Conservation (phyloP, 1,140 invertebrate species). For the Rhizoglyphus robini region DNA sequence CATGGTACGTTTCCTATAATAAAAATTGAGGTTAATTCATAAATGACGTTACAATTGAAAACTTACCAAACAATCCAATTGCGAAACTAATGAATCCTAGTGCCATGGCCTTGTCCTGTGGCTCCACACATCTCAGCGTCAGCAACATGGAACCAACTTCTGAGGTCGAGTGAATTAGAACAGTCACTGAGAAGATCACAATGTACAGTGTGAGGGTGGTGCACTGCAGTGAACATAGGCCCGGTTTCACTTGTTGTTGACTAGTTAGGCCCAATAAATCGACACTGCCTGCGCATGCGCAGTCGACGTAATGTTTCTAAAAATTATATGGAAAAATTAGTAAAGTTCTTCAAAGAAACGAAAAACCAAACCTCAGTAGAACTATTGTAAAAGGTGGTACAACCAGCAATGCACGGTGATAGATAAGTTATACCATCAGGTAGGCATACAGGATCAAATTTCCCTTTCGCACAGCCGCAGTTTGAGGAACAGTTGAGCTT, state of each 20-base stretch:
- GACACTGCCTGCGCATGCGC: conserved; percentile 38
- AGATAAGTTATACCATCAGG: conserved; percentile 62
- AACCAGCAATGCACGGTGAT: conserved; percentile 77
- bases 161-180: conserved; percentile 77
- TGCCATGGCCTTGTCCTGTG: conserved; percentile 82
- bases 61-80: conserved; percentile 70
- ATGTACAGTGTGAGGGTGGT: conserved; percentile 66
- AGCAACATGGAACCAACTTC: conserved; percentile 80
- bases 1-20: conserved; percentile 66
- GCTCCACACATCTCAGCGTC: conserved; percentile 74
- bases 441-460: conserved; percentile 69
- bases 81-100: conserved; percentile 82
- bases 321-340: neutral
- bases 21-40: conserved; percentile 10
- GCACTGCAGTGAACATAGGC: conserved; percentile 63
- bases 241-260: conserved; percentile 43
- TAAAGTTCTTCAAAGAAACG: neutral
- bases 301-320: conserved; percentile 36
- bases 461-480: conserved; percentile 55
- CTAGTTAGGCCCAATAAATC: conserved; percentile 62
- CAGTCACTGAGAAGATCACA: conserved; percentile 67
- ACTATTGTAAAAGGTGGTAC: conserved; percentile 32
- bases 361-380: neutral
- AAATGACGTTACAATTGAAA: conserved; percentile 6
- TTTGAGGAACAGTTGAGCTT: conserved; percentile 25